Conservation (phyloP, 2,888 invertebrate genomes). For the Agrochola circellaris region DNA sequence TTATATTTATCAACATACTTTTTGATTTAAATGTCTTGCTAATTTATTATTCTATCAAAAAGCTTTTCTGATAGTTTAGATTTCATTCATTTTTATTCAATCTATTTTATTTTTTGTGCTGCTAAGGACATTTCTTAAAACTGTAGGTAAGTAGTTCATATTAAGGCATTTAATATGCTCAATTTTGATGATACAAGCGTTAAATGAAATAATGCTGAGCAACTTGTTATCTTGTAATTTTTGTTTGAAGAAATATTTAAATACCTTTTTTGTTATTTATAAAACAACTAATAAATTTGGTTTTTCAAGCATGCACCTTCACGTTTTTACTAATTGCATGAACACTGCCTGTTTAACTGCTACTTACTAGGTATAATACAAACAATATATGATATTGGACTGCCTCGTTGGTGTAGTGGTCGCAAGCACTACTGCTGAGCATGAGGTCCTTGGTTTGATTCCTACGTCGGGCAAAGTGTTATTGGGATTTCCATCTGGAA, state of each 20-base stretch:
- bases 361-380: background rate
- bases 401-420: too few relatives aligned
- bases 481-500: too few relatives aligned
- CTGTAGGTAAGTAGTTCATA: constrained; percentile 50
- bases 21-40: constrained; percentile 17
- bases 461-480: too few relatives aligned
- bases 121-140: constrained; percentile 65
- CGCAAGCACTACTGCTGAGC: too few relatives aligned
- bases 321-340: background rate
- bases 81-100: constrained; percentile 18
- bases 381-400: too few relatives aligned
- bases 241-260: background rate
- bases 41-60: background rate
- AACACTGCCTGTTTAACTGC: background rate
- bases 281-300: background rate
- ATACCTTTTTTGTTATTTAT: background rate
- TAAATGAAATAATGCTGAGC: background rate
- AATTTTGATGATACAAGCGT: background rate
- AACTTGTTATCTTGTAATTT: background rate
- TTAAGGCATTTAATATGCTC: background rate
- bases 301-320: background rate
- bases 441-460: too few relatives aligned
- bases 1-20: background rate
- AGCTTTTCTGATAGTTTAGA: constrained; percentile 8
- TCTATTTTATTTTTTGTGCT: constrained; percentile 64